phyloP scores from a whole-genome alignment of 2,888 invertebrate species.

The Diplolepis rosae region DNA sequence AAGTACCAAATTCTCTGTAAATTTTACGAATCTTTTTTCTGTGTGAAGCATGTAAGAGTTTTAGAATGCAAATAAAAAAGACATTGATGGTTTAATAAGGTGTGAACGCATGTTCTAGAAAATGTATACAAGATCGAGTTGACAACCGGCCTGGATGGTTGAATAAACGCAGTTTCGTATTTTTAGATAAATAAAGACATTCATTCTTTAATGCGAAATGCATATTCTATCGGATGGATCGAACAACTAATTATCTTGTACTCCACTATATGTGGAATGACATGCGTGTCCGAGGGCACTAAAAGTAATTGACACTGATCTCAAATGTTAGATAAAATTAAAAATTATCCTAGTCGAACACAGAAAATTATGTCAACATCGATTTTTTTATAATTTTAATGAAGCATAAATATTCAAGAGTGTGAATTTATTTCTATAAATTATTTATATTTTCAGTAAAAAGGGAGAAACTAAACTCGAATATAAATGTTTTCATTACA shows the following conservation, averaged over 20 bases:
- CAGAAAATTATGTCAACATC: slow-evolving; percentile 6
- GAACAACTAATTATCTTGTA: slow-evolving; percentile 22
- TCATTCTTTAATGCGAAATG: slow-evolving; percentile 22
- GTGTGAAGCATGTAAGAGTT: not conserved
- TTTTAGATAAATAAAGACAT: slow-evolving; percentile 21
- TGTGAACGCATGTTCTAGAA: not conserved
- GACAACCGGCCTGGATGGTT: not conserved
- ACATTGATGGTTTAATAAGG: not conserved
- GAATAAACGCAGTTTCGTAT: slow-evolving; percentile 14
- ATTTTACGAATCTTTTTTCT: too few relatives aligned
- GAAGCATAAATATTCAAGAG: too few relatives aligned
- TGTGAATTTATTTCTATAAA: too few relatives aligned
- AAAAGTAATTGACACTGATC: slow-evolving; percentile 24
- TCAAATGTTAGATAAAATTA: slow-evolving; percentile 10
- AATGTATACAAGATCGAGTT: slow-evolving; percentile 5
- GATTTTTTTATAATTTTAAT: slow-evolving; percentile 15
- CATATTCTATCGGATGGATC: slow-evolving; percentile 20
- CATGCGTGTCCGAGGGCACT: slow-evolving; percentile 4
- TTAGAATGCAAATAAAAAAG: not conserved
- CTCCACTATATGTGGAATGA: not conserved
- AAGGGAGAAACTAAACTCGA: too few relatives aligned
- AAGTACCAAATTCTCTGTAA: too few relatives aligned
- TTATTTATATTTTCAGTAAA: too few relatives aligned
- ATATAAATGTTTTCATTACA: too few relatives aligned
- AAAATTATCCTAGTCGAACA: slow-evolving; percentile 16